A percentile compares a stretch with the other conserved stretches of the same genome.
Evolutionary conservation across 2,113 vertebrate genomes (phyloP).

Genomic region (Equus quagga): DNA sequence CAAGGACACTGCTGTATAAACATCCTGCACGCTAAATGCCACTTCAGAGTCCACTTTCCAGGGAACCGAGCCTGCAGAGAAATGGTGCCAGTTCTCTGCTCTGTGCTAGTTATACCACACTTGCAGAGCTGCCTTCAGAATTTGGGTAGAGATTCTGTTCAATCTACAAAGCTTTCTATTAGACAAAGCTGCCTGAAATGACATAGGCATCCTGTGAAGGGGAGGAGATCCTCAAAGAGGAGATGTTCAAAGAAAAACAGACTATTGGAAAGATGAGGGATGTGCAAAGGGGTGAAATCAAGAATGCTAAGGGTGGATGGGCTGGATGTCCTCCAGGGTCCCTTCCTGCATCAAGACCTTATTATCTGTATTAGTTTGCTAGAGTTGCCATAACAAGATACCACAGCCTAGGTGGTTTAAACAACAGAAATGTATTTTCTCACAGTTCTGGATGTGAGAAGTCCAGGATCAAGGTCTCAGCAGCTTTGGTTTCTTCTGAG

Average conservation of each 20-base stretch:
- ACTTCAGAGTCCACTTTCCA: background rate
- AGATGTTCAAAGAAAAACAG: background rate
- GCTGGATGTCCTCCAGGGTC: background rate
- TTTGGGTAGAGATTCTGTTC: background rate
- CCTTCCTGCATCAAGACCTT: background rate
- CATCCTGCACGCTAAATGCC: background rate
- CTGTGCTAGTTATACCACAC: rapidly evolving
- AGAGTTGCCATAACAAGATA: background rate
- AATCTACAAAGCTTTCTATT: background rate
- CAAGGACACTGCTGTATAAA: background rate
- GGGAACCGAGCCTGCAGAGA: background rate
- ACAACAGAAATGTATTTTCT: background rate
- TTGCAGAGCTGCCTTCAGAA: background rate
- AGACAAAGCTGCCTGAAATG: background rate
- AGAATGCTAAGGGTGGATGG: background rate
- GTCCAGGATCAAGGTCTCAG: background rate
- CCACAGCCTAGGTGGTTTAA: background rate
- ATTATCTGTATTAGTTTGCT: background rate
- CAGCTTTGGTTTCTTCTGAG: background rate
- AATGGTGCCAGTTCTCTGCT: background rate
- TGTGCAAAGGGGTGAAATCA: background rate
- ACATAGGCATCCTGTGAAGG: background rate
- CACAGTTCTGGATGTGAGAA: background rate
- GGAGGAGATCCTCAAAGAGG: background rate
- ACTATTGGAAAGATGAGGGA: background rate